phyloP scores from a whole-genome alignment of 2,113 vertebrate species.

The Thamnophis sirtalis region DNA sequence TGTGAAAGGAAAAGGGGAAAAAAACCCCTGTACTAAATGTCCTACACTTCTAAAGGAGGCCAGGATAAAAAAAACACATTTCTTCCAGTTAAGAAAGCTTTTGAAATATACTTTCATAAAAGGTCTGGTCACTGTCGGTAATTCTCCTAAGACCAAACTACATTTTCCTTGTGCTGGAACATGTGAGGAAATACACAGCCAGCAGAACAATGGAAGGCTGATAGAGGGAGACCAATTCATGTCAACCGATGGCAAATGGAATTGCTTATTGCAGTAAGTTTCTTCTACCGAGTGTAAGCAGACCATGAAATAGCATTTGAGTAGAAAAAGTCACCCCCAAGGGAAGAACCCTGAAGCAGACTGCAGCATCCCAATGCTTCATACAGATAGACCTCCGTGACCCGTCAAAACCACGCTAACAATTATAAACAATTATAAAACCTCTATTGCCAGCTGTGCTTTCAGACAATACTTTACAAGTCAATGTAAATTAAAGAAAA shows the following conservation, averaged over 20 bases:
- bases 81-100: conserved; percentile 20
- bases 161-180: fast-evolving
- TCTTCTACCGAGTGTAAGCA: background rate
- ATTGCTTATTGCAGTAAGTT: background rate
- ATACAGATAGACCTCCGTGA: background rate
- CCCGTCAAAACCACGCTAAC: no score
- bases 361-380: background rate
- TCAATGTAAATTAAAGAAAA: conserved; percentile 4
- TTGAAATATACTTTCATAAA: conserved; percentile 15
- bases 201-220: conserved; percentile 10
- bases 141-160: background rate
- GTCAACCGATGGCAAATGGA: background rate
- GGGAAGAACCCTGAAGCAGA: background rate
- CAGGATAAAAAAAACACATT: conserved; percentile 21
- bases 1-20: conserved; percentile 1
- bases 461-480: background rate
- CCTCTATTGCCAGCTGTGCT: background rate
- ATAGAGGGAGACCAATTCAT: background rate
- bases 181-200: background rate
- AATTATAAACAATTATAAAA: no score
- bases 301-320: conserved; percentile 19
- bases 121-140: background rate
- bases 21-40: background rate
- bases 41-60: background rate
- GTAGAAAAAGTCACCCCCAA: background rate